A percentile compares a stretch with the other conserved stretches of the same genome.
phyloP scores from a whole-genome alignment of 2,888 invertebrate species.

The Lumbricus terrestris region DNA sequence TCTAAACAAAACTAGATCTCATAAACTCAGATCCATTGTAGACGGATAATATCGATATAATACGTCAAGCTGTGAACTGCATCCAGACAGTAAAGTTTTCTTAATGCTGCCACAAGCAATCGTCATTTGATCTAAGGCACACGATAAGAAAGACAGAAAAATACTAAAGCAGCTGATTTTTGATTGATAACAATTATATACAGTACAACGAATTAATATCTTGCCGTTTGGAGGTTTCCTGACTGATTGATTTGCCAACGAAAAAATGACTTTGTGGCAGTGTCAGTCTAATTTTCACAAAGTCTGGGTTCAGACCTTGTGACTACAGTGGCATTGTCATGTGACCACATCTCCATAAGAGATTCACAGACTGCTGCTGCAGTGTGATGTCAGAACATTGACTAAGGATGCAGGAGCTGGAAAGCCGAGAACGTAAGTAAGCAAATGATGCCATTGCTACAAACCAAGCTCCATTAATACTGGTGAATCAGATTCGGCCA shows the following conservation, averaged over 20 bases:
- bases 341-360: neutral
- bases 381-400: neutral
- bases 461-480: neutral
- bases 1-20: neutral
- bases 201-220: neutral
- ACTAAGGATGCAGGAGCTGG: neutral
- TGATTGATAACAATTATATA: neutral
- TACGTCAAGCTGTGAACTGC: neutral
- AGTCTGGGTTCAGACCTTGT: neutral
- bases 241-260: neutral
- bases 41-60: neutral
- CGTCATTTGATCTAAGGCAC: neutral
- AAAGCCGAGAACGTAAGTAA: neutral
- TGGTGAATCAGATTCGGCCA: neutral
- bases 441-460: neutral
- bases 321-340: neutral
- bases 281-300: neutral
- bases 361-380: neutral
- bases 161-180: neutral
- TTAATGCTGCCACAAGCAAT: neutral
- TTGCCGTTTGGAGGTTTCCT: neutral
- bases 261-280: neutral
- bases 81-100: neutral
- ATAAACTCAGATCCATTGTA: neutral
- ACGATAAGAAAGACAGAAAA: neutral